These are phyloP conservation scores for Psephotus haematonotus DNA, from an alignment of 2,113 vertebrate species.

Conservation along the genomic window DNA sequence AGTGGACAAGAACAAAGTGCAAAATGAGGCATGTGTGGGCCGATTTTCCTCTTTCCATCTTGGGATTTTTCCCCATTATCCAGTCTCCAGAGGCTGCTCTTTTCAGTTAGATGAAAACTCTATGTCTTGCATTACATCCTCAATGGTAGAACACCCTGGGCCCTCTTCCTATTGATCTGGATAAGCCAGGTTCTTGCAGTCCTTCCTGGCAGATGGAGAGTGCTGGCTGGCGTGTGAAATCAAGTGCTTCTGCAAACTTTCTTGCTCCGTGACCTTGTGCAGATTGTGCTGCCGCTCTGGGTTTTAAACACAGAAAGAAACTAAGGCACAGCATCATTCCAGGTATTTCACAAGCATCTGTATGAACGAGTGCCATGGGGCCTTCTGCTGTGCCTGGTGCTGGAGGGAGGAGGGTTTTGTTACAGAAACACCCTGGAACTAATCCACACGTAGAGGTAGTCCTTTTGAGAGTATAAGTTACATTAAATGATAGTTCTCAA, in stretches of 20 bases:
- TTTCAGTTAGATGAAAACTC: background rate
- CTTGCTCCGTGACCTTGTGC: background rate
- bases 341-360: background rate
- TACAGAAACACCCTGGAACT: background rate
- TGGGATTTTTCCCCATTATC: background rate
- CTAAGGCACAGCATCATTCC: background rate
- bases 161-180: background rate
- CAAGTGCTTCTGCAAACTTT: background rate
- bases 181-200: accelerated
- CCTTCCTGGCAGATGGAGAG: background rate
- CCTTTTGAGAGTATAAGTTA: background rate
- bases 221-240: background rate
- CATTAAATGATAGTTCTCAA: background rate
- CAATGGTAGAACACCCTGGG: background rate
- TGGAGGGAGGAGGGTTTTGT: accelerated
- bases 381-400: background rate
- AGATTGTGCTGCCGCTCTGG: background rate
- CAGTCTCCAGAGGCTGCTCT: background rate
- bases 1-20: background rate
- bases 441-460: background rate
- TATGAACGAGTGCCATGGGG: accelerated
- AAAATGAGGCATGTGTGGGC: background rate
- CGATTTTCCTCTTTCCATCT: background rate
- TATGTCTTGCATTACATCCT: background rate
- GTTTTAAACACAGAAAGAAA: background rate